phyloP scores from a whole-genome alignment of 2,113 vertebrate species.

The Odontesthes bonariensis region DNA sequence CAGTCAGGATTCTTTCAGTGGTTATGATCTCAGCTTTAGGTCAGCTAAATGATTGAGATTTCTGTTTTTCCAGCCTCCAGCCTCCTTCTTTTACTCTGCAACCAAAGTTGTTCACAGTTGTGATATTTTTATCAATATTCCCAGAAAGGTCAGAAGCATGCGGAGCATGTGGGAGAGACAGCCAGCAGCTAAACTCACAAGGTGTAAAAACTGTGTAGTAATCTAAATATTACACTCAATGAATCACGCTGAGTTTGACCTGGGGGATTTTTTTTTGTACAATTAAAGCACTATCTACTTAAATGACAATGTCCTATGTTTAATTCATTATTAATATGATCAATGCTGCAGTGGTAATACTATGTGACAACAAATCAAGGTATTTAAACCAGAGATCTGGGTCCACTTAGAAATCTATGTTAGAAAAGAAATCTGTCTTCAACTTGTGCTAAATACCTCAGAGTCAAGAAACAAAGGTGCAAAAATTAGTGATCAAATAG shows the following conservation, averaged over 20 bases:
- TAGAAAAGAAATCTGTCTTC: too few relatives aligned
- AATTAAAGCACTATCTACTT: too few relatives aligned
- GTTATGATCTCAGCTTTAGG: constrained; percentile 28
- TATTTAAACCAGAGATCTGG: too few relatives aligned
- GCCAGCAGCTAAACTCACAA: constrained; percentile 27
- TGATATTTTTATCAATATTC: constrained; percentile 20
- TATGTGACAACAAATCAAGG: too few relatives aligned
- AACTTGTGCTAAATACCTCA: too few relatives aligned
- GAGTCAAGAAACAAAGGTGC: too few relatives aligned
- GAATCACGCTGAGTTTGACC: background rate
- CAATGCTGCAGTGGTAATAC: too few relatives aligned
- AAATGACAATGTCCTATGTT: too few relatives aligned
- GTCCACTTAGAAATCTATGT: too few relatives aligned
- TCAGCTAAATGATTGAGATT: constrained; percentile 11
- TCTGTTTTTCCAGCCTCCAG: background rate
- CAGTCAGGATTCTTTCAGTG: constrained; percentile 13
- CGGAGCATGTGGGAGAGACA: constrained; percentile 50
- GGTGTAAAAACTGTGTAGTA: constrained; percentile 34
- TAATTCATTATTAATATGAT: too few relatives aligned
- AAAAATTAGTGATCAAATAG: too few relatives aligned
- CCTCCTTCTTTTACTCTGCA: constrained; percentile 12
- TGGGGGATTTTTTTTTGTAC: too few relatives aligned
- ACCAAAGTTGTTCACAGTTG: constrained; percentile 14
- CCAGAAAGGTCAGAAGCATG: constrained; percentile 38
- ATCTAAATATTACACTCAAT: constrained; percentile 3